These are phyloP conservation scores for Spondyliosoma cantharus DNA, from an alignment of 2,797 vertebrate genomes.

Conservation along the genomic window DNA sequence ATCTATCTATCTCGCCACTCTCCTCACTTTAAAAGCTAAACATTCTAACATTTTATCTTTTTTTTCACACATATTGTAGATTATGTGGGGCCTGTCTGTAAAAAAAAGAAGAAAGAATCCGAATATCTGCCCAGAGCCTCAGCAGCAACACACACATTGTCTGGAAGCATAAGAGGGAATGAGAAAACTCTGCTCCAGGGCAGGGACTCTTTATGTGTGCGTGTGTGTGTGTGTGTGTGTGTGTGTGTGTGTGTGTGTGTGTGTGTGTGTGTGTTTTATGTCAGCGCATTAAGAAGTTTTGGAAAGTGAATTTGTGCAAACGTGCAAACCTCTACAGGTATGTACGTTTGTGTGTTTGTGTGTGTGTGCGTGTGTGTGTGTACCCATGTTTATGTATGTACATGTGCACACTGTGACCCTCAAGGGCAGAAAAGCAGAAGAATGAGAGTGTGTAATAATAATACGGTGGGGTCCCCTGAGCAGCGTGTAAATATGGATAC, in stretches of 20 bases:
- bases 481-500: constrained; percentile 82
- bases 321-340: constrained; percentile 47
- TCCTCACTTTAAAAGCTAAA: constrained; percentile 19
- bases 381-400: constrained; percentile 36
- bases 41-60: constrained; percentile 1
- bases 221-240: constrained; percentile 46
- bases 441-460: constrained; percentile 66
- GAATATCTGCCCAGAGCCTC: constrained; percentile 34
- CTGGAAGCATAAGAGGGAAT: constrained; percentile 56
- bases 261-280: constrained; percentile 48
- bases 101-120: not conserved
- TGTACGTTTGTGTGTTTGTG: not conserved
- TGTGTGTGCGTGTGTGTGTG: not conserved
- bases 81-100: not conserved
- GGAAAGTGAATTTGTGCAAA: constrained; percentile 38
- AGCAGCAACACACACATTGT: constrained; percentile 44
- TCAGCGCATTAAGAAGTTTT: constrained; percentile 31
- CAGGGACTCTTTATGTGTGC: constrained; percentile 39
- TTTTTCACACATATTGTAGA: constrained; percentile 14
- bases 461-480: constrained; percentile 67
- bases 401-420: constrained; percentile 61
- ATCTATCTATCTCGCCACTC: not conserved
- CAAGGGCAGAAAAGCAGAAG: constrained; percentile 65
- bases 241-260: constrained; percentile 46
- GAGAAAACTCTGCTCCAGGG: constrained; percentile 53